phyloP scores from a whole-genome alignment of 53 echinoderm and acorn worm species.

The Astropecten irregularis region DNA sequence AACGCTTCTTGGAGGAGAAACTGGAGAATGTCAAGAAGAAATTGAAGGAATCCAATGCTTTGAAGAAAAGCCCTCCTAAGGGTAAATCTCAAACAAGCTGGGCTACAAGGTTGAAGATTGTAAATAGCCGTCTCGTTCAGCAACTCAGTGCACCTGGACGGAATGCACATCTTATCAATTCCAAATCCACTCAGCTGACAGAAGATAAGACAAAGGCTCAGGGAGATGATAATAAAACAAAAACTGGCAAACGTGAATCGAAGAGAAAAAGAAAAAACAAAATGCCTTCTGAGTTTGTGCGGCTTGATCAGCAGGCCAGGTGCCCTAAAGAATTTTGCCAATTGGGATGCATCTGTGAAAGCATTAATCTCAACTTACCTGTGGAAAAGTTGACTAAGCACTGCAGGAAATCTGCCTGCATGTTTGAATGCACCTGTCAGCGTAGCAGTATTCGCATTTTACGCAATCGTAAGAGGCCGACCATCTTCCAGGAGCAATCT shows the following conservation, averaged over 20 bases:
- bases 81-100: conserved; percentile 30
- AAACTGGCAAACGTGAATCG: background rate
- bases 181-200: background rate
- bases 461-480: conserved; percentile 68
- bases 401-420: conserved; percentile 81
- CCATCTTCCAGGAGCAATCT: conserved; percentile 57
- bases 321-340: conserved; percentile 81
- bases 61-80: conserved; percentile 7
- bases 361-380: conserved; percentile 42
- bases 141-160: conserved; percentile 22
- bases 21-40: conserved; percentile 29
- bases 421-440: conserved; percentile 81
- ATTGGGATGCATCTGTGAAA: conserved; percentile 86
- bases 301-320: conserved; percentile 2
- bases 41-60: background rate
- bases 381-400: conserved; percentile 51
- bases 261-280: background rate
- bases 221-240: background rate
- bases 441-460: conserved; percentile 56
- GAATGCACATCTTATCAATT: conserved; percentile 32
- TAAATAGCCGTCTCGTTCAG: conserved; percentile 35
- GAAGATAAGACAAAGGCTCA: background rate
- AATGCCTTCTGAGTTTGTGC: background rate
- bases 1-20: conserved; percentile 2
- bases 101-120: conserved; percentile 46